These are phyloP conservation scores for Amiota mariae DNA, from an alignment of 2,888 invertebrate genomes.

Conservation along the genomic window DNA sequence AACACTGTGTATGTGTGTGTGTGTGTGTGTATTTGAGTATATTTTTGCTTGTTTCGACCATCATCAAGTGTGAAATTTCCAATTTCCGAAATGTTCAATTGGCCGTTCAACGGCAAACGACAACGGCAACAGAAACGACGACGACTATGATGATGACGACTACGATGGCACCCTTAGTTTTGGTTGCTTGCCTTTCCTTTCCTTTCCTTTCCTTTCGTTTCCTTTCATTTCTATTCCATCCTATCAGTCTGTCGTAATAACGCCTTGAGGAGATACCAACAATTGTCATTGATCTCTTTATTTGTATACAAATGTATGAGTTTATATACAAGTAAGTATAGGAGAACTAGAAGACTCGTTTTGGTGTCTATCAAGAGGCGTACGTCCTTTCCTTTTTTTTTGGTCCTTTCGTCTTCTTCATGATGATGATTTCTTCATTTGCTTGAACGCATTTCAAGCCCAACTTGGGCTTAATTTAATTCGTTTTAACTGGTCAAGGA, in stretches of 20 bases:
- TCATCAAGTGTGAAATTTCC: constrained; percentile 75
- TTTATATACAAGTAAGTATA: too few species aligned
- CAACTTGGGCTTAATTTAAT: not conserved
- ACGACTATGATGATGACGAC: not conserved
- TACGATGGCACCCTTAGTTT: constrained; percentile 1
- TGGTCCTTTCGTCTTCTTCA: too few species aligned
- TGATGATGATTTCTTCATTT: too few species aligned
- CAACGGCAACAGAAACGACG: constrained; percentile 22
- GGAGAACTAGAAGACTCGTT: too few species aligned
- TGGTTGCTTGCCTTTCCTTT: not conserved
- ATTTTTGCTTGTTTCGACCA: constrained; percentile 54
- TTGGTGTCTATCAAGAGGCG: too few species aligned
- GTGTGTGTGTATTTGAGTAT: not conserved
- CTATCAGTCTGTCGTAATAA: not conserved
- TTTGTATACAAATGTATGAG: not conserved
- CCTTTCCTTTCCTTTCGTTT: too few species aligned
- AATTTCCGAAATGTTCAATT: constrained; percentile 73
- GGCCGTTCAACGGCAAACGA: constrained; percentile 72
- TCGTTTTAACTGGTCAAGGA: not conserved
- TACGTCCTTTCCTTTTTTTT: too few species aligned
- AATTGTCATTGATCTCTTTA: constrained; percentile 16
- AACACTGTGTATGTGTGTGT: not conserved
- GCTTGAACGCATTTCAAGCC: not conserved
- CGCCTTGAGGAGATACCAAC: constrained; percentile 3
- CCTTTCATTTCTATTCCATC: too few species aligned